Evolutionary conservation across 2,888 invertebrate genomes (phyloP), one percentile per base, ranked within the genome.

Genomic region (Bhutanitis thaidina): DNA sequence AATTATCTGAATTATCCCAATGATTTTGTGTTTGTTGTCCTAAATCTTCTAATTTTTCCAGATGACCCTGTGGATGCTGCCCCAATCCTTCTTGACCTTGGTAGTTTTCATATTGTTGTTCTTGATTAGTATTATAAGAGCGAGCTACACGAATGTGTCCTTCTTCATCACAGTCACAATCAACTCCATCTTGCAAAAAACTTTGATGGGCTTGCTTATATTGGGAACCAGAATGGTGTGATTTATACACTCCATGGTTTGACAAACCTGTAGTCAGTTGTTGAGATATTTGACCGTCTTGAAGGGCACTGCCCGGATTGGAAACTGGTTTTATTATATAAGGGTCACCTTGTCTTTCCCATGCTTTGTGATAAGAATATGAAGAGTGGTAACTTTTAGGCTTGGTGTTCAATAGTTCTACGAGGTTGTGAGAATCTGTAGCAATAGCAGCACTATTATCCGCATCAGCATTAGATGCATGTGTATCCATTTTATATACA

Each of bases 321-420:
- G n/a, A n/a, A 15, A 61, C 68, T n/a, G 89, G 90, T 58, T 73
- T 65, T 32, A 90, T 90, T 7, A 88, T 68, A 46, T 90, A 90
- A 7, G 90, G 90, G 59, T 88, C 89, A 15, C 90, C 90, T 62
- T 84, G 89, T 49, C 80, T 80, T 61, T 90, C 90, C 90, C 90
- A 90, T 16, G 90, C 78, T 61, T 90, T 90, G 52, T 90, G 88
- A 57, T 90, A 90, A 5, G 90, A 81, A 67, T 88, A 90, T 14
- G 89, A 84, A 16, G 89, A 88, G 12, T 88, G 83, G 59, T 88
- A 90, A 65, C 75, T 77, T 71, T 89, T 89, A 10, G 90, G 90
- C 52, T 68, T 76, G 1, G 70, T 54, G 56, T 61, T 68, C 25
- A 69, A 43, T 55, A 66, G 57, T 52, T 71, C 74, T 27, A 75